Percentiles rank a stretch among this genome's conserved stretches.
phyloP scores from a whole-genome alignment of 2,113 vertebrate genomes.

The Chaetura pelagica region DNA sequence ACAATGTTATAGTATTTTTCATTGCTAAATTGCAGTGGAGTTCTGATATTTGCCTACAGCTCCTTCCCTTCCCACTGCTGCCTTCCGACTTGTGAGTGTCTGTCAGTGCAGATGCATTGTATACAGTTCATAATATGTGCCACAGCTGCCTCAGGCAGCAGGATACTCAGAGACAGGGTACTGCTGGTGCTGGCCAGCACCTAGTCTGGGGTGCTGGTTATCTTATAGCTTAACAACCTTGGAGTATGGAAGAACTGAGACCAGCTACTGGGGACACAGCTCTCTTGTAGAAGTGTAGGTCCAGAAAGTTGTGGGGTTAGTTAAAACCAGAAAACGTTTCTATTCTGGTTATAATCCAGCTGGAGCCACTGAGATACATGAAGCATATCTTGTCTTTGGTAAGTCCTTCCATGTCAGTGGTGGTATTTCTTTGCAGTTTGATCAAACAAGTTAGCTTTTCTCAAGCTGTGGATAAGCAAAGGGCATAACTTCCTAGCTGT shows the following conservation, averaged over 20 bases:
- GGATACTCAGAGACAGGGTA: neutral
- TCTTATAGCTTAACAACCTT: neutral
- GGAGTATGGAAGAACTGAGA: neutral
- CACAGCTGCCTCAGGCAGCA: neutral
- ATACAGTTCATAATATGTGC: neutral
- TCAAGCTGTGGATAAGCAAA: neutral
- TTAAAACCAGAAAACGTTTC: neutral
- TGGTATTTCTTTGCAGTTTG: neutral
- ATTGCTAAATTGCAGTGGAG: neutral
- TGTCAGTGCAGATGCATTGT: neutral
- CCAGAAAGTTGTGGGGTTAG: neutral
- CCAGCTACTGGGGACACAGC: neutral
- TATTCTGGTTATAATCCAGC: neutral
- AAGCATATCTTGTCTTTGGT: neutral
- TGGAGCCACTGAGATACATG: neutral
- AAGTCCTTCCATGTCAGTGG: neutral
- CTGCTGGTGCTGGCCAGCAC: neutral
- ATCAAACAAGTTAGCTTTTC: neutral
- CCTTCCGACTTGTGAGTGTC: neutral
- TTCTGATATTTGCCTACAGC: neutral
- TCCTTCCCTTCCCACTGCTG: neutral
- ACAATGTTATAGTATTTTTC: conserved; percentile 2
- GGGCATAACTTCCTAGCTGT: neutral
- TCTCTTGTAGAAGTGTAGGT: neutral
- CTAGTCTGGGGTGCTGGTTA: neutral